Percentiles rank a stretch among this genome's conserved stretches.
phyloP scores from a whole-genome alignment of 2,888 invertebrate genomes.

The Lasioglossum malachurum region DNA sequence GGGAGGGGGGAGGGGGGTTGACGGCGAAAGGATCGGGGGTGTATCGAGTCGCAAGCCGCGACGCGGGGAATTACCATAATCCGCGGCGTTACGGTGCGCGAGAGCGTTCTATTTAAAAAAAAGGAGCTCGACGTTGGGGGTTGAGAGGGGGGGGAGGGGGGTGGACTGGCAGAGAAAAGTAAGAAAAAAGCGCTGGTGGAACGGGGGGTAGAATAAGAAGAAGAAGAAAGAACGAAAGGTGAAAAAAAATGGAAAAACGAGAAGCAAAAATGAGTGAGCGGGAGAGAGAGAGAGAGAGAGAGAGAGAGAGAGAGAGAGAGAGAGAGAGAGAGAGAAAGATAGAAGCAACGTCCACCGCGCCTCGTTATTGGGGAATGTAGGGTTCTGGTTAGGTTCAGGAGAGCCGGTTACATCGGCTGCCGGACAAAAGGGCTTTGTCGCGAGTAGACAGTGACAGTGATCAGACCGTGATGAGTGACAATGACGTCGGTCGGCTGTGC shows the following conservation, averaged over 20 bases:
- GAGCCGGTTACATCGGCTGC: constrained; percentile 64
- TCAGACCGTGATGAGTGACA: constrained; percentile 77
- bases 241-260: constrained; percentile 1
- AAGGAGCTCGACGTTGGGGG: background rate
- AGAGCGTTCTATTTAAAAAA: constrained; percentile 45
- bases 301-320: no score
- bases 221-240: constrained; percentile 7
- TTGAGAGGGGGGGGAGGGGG: background rate
- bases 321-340: background rate
- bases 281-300: background rate
- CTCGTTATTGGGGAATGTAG: constrained; percentile 69
- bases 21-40: constrained; percentile 32
- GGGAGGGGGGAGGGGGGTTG: no score
- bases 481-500: constrained; percentile 76
- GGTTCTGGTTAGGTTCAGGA: constrained; percentile 69
- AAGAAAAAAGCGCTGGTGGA: background rate
- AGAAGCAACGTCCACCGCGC: constrained; percentile 39
- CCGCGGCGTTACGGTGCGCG: constrained; percentile 46
- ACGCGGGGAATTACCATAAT: constrained; percentile 59
- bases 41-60: constrained; percentile 38
- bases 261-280: background rate
- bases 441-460: constrained; percentile 76
- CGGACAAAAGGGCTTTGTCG: constrained; percentile 76
- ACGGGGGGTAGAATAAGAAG: constrained; percentile 14
- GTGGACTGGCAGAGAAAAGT: background rate